Base-by-base conservation (phyloP, 2,888 invertebrate species). In the Amblyjoppa proteus region DNA sequence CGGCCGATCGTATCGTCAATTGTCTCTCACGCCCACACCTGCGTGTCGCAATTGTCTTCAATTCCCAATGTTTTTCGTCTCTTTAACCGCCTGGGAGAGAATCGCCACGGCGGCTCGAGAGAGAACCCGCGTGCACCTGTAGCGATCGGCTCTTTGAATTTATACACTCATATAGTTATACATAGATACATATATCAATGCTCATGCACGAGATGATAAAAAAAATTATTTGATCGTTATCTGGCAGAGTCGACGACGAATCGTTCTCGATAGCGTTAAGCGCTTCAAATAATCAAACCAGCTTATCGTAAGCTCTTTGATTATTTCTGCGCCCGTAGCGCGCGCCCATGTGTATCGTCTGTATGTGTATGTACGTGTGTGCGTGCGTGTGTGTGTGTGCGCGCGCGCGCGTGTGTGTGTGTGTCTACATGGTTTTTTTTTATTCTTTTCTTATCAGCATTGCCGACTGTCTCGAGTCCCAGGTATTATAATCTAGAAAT, bases 171-270 rank as follows among this genome's bases (percentile, higher is more conserved):
- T 51, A 53, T 38, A 41, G 41, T 41, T 41, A 2, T 41, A 11
- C 13, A 13, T 6, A 25, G 45, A 75, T 34, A 9, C 34, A 20
- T 20, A 25, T 11, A 75, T 20, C 13, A 25, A 31, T 69, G 49
- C 38, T 38, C 16, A 49, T 34, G 56, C 9, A 58, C 70, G 25
- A 49, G 20, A 20, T 25, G 66, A 80, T 66, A 69, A 77, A 77
- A 77, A 11, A 61, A 77, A 81, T 84, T 73, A 77, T 81, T 69
- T 34, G 74, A 81, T 84, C 68, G 68, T 81, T 84, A 84, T 81
- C 76, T 58, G n/a, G 51, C 20, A 51, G 49, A 45, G 31, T 45
- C 61, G 45, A 16, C 51, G 31, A 51, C 61, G 66, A 49, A 28
- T 51, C 69, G 31, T 16, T 51, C 49, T 11, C n/a, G 77, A 77